Conservation (phyloP, 2,113 vertebrate genomes). For the Orthochromis indermauri region DNA sequence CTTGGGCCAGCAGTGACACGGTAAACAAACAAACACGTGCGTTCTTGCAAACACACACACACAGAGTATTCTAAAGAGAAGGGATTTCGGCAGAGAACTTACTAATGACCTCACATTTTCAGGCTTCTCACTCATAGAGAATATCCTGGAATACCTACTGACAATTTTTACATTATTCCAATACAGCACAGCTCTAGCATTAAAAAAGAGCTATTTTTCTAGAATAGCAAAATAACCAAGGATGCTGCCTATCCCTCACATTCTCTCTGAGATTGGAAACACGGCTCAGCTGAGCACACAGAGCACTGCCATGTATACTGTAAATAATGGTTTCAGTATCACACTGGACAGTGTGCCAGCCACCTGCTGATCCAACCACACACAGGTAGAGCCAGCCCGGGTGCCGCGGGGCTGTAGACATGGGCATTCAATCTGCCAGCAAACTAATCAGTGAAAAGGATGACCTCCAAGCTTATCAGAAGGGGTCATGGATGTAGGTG, state of each 20-base stretch:
- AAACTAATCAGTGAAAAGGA: constrained; percentile 69
- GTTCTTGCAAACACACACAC: not conserved
- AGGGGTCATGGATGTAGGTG: constrained; percentile 61
- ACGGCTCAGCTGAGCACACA: constrained; percentile 3
- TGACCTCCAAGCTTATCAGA: constrained; percentile 64
- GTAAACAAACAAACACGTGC: constrained; percentile 57
- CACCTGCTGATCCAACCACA: constrained; percentile 60
- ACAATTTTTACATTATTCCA: not conserved
- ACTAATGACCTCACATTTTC: constrained; percentile 62
- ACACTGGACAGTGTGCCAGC: constrained; percentile 49
- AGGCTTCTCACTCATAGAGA: not conserved
- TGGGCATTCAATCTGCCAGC: constrained; percentile 64
- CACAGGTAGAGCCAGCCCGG: constrained; percentile 57
- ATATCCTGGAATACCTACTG: constrained; percentile 2
- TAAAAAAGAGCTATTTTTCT: not conserved
- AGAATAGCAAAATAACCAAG: not conserved
- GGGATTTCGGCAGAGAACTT: constrained; percentile 37
- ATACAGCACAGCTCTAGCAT: not conserved
- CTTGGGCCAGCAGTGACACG: constrained; percentile 44
- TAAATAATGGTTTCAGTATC: constrained; percentile 67
- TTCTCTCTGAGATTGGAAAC: not conserved
- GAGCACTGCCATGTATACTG: constrained; percentile 25
- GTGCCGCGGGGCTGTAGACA: constrained; percentile 51
- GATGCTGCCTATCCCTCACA: not conserved
- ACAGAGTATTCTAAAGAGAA: constrained; percentile 4